Conservation (phyloP, 37 sponge, comb jelly and placozoan species). For the Beroe forskalii region DNA sequence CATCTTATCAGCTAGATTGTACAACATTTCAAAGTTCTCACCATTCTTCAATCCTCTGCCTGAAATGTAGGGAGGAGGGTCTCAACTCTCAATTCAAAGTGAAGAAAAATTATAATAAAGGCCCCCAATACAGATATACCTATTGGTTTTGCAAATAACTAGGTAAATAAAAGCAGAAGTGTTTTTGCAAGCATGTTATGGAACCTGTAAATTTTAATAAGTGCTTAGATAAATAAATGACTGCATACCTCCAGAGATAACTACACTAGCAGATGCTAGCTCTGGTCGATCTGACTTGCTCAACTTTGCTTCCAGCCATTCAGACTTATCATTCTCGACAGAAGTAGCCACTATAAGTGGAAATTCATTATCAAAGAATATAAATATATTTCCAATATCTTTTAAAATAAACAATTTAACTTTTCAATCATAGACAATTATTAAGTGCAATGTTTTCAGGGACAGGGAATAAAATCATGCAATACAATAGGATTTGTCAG, state of each 20-base stretch:
- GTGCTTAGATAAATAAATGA: too few relatives aligned
- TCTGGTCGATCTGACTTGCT: conserved; percentile 93
- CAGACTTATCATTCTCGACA: conserved; percentile 62
- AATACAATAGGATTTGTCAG: too few relatives aligned
- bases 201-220: too few relatives aligned
- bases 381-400: background rate
- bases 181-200: too few relatives aligned
- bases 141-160: too few relatives aligned
- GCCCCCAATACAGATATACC: background rate
- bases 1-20: conserved; percentile 93
- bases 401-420: too few relatives aligned
- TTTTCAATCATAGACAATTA: too few relatives aligned
- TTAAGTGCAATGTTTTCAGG: too few relatives aligned
- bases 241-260: conserved; percentile 99
- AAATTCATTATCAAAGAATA: too few relatives aligned
- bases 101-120: background rate
- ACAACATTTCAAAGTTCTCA: conserved; percentile 94
- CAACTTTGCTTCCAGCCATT: conserved; percentile 81
- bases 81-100: background rate
- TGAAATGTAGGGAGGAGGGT: too few relatives aligned
- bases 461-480: too few relatives aligned
- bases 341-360: background rate
- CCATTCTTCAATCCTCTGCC: conserved; percentile 98
- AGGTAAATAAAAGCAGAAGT: too few relatives aligned
- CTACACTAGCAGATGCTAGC: conserved; percentile 80